Percentiles rank a stretch among this genome's conserved stretches.
Conservation (phyloP, 2,888 invertebrate species). For the Hydropsyche betteni region DNA sequence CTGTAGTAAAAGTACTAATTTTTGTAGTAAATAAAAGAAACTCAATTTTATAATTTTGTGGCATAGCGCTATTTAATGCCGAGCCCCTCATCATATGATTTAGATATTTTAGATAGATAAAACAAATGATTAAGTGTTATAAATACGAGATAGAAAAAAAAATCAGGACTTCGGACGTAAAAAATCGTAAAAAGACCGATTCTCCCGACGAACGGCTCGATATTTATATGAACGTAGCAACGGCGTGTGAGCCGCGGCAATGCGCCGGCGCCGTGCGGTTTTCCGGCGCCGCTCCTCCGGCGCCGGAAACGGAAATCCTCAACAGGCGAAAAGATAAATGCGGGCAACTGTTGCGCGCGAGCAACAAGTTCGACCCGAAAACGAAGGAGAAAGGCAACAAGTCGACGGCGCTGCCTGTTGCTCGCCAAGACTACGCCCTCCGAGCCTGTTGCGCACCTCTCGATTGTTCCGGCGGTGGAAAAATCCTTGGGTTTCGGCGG, state of each 20-base stretch:
- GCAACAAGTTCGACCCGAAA: slow-evolving; percentile 54
- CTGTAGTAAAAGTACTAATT: too few relatives aligned
- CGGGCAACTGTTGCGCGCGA: slow-evolving; percentile 46
- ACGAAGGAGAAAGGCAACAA: slow-evolving; percentile 52
- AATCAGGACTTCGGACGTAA: too few relatives aligned
- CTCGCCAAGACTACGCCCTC: slow-evolving; percentile 34
- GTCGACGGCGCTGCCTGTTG: slow-evolving; percentile 54
- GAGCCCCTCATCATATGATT: too few relatives aligned
- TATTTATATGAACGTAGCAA: too few relatives aligned
- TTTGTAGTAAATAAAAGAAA: too few relatives aligned
- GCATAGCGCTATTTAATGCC: too few relatives aligned
- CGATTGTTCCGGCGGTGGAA: background rate
- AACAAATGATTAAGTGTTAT: too few relatives aligned
- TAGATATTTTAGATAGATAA: too few relatives aligned
- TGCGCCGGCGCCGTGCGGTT: slow-evolving; percentile 29
- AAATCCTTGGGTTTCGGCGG: background rate
- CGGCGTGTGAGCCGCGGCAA: background rate
- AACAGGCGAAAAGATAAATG: slow-evolving; percentile 45
- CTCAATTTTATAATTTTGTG: too few relatives aligned
- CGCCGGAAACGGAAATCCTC: slow-evolving; percentile 49
- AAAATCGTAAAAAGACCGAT: too few relatives aligned
- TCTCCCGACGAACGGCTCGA: too few relatives aligned
- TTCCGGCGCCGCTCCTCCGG: slow-evolving; percentile 43
- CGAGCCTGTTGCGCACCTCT: slow-evolving; percentile 62
- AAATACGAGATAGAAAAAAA: too few relatives aligned